A percentile compares a stretch with the other conserved stretches of the same genome.
phyloP scores from a whole-genome alignment of 2,797 vertebrate genomes.

The Aulostomus chinensis region DNA sequence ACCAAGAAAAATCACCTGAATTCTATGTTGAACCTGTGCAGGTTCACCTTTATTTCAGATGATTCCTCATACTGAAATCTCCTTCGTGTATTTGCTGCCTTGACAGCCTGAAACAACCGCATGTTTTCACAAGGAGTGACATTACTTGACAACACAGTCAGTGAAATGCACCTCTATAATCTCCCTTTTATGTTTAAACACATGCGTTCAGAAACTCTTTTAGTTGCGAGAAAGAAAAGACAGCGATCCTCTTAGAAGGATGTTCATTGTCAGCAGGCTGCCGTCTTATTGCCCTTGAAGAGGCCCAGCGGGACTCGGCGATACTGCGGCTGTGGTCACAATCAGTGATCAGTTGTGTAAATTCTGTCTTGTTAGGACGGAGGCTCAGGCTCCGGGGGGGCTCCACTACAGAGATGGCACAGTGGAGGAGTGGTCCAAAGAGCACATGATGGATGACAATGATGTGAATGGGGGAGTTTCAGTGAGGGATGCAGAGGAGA shows the following conservation, averaged over 20 bases:
- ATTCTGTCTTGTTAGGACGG: constrained; percentile 47
- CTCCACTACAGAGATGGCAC: constrained; percentile 37
- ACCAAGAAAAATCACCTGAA: too few relatives aligned
- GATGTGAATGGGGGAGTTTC: not conserved
- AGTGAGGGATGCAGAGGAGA: too few relatives aligned
- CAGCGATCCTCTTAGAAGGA: constrained; percentile 35
- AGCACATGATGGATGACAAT: constrained; percentile 1
- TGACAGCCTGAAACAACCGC: constrained; percentile 9
- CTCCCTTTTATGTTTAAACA: constrained; percentile 16
- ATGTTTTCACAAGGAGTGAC: constrained; percentile 3
- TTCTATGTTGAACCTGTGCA: too few relatives aligned
- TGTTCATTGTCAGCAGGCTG: constrained; percentile 42
- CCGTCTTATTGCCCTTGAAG: constrained; percentile 46
- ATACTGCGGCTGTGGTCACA: constrained; percentile 22
- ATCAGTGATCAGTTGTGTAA: constrained; percentile 43
- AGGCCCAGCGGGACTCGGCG: constrained; percentile 24
- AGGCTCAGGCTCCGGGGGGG: constrained; percentile 23
- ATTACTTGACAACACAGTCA: constrained; percentile 5
- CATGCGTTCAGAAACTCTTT: constrained; percentile 9
- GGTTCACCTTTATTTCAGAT: too few relatives aligned
- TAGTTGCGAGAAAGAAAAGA: constrained; percentile 10
- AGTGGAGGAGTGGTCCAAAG: constrained; percentile 8
- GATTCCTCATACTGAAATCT: too few relatives aligned
- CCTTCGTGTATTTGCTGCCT: too few relatives aligned
- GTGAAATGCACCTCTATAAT: constrained; percentile 4